These are phyloP conservation scores for Zosterops borbonicus DNA, from an alignment of 2,113 vertebrate species.

Conservation along the genomic window DNA sequence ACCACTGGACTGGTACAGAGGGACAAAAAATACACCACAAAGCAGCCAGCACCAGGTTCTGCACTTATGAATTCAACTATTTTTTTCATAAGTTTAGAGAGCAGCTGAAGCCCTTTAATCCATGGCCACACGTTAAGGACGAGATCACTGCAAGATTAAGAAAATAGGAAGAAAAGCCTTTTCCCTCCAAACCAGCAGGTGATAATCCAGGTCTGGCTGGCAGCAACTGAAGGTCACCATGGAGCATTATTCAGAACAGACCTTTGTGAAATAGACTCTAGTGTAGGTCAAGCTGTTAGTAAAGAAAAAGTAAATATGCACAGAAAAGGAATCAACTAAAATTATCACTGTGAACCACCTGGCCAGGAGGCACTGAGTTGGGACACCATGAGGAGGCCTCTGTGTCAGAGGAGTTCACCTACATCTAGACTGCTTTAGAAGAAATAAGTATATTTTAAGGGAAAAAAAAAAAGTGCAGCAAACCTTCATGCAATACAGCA, in stretches of 20 bases:
- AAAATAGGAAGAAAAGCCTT: neutral
- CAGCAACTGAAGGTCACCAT: neutral
- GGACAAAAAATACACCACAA: neutral
- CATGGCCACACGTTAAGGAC: neutral
- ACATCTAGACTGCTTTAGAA: neutral
- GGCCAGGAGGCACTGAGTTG: neutral
- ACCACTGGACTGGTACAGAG: neutral
- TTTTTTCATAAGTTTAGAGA: neutral
- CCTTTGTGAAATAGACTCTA: neutral
- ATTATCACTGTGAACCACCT: neutral
- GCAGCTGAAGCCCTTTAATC: neutral
- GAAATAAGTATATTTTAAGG: neutral
- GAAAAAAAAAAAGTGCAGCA: neutral
- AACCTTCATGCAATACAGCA: neutral
- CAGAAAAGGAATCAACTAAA: neutral
- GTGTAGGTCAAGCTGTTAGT: neutral
- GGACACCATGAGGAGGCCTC: neutral
- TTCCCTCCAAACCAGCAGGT: neutral
- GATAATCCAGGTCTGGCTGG: neutral
- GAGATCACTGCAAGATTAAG: neutral
- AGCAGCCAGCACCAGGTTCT: neutral
- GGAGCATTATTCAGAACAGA: neutral
- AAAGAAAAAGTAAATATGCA: neutral
- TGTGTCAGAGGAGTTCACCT: neutral
- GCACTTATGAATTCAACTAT: neutral